Evolutionary conservation across 2,888 invertebrate species (phyloP).

Genomic region (Agriotes lineatus): DNA sequence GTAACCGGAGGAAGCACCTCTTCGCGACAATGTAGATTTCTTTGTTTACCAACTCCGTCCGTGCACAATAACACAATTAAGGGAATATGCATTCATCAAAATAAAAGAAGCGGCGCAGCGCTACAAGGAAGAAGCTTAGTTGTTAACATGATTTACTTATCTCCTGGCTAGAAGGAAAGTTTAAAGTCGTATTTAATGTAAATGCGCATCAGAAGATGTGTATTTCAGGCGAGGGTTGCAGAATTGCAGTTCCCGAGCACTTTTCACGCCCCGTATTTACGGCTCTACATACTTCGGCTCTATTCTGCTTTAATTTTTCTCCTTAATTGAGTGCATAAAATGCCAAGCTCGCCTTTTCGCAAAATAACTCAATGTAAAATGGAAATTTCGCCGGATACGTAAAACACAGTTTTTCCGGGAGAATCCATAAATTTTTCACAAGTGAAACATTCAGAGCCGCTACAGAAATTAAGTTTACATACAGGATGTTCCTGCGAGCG

Average conservation of each 20-base stretch:
- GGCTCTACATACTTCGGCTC: slow-evolving; percentile 16
- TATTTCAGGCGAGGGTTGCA: slow-evolving; percentile 16
- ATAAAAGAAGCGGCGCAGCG: slow-evolving; percentile 33
- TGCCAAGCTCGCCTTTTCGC: slow-evolving; percentile 17
- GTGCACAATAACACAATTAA: slow-evolving; percentile 36
- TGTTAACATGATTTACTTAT: slow-evolving; percentile 36
- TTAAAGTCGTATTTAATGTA: slow-evolving; percentile 32
- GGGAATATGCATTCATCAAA: slow-evolving; percentile 39
- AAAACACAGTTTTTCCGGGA: slow-evolving; percentile 23
- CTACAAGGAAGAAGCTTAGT: slow-evolving; percentile 20
- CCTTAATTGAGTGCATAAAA: slow-evolving; percentile 32
- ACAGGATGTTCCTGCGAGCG: slow-evolving; percentile 3
- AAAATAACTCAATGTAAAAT: slow-evolving; percentile 32
- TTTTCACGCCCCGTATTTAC: slow-evolving; percentile 4
- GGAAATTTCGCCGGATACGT: slow-evolving; percentile 29
- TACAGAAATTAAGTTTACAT: slow-evolving; percentile 19
- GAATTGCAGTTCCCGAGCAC: slow-evolving; percentile 17
- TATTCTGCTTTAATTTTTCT: slow-evolving; percentile 32
- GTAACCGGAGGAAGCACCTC: slow-evolving; percentile 21
- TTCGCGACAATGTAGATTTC: slow-evolving; percentile 22
- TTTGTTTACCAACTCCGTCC: slow-evolving; percentile 28
- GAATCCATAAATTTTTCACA: slow-evolving; percentile 17
- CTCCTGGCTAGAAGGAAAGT: slow-evolving; percentile 29
- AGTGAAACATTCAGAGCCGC: slow-evolving; percentile 15
- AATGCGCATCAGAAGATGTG: slow-evolving; percentile 26